A percentile compares a stretch with the other conserved stretches of the same genome.
Conservation (phyloP, 2,888 invertebrate genomes). For the Seira ritae region DNA sequence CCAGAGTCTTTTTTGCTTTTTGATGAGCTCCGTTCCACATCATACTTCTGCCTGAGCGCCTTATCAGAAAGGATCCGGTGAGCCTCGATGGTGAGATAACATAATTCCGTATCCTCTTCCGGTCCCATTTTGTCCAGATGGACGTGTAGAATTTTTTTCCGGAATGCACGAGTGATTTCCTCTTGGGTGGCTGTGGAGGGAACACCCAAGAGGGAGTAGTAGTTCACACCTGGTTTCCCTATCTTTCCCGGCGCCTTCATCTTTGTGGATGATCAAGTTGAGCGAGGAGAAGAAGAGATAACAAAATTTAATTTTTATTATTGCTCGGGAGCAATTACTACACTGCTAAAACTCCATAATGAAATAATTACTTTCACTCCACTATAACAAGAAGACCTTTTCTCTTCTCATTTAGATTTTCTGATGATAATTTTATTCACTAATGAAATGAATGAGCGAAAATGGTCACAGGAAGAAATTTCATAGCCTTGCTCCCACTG, state of each 20-base stretch:
- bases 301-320: constrained; percentile 1
- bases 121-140: constrained; percentile 67
- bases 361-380: constrained; percentile 31
- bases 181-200: constrained; percentile 65
- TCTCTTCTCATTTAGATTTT: too few relatives aligned
- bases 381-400: neutral
- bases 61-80: constrained; percentile 66
- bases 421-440: too few relatives aligned
- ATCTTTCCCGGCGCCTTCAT: constrained; percentile 55
- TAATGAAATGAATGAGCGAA: too few relatives aligned
- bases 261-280: neutral
- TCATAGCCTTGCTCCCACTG: too few relatives aligned
- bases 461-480: constrained; percentile 17
- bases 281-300: neutral
- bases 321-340: neutral
- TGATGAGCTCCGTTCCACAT: constrained; percentile 59
- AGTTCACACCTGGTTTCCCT: constrained; percentile 61
- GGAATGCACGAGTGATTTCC: constrained; percentile 64
- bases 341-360: constrained; percentile 1
- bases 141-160: constrained; percentile 65
- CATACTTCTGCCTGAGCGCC: constrained; percentile 60
- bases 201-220: constrained; percentile 67
- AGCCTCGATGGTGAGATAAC: constrained; percentile 68
- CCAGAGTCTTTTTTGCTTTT: constrained; percentile 56
- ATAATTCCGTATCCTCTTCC: constrained; percentile 57